Base-by-base conservation (phyloP, 2,113 vertebrate genomes). In the Sardina pilchardus region DNA sequence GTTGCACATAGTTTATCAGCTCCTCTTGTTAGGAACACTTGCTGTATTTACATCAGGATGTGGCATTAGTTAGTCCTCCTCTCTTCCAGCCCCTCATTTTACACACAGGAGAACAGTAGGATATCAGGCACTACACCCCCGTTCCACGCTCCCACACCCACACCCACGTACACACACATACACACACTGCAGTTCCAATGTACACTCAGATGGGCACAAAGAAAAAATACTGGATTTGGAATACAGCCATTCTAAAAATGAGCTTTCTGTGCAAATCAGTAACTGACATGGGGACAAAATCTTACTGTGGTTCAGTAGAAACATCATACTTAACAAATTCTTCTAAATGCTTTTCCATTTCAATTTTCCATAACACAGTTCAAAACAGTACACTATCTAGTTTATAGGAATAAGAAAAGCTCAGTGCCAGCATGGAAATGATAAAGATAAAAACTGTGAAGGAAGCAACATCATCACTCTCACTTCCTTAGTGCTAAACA, bases 231-330 rank as follows among this genome's bases (percentile, higher is more conserved):
- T n/a, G 42, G 10, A 82, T n/a, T 44, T 45, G 42, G 44, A n/a
- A 39, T 81, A 85, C 87, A 71, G 59, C 42, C 36, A 30, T 67
- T 67, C 83, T 30, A 10, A 34, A 14, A 24, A 30, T n/a, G 59
- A 63, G 83, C 43, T 84, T 63, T 63, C 44, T 67, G 56, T 67
- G 53, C 47, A 84, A 84, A 84, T 67, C 26, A 67, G 59, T 71
- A 30, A 75, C 6, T 26, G 71, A 82, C 6, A 63, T 17, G 47
- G 10, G 10, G n/a, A 63, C 14, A 67, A 67, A 67, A 26, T 26
- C 50, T 17, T 16, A 53, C 50, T 1, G 59, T 26, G 59, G 24
- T 26, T 67, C 59, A 67, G 59, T 26, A 26, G 59, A 67, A 30
- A 67, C n/a, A 67, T 30, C 12, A 67, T 30, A 24, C 10, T 53